These are phyloP conservation scores for Phylloscopus trochiloides DNA, from an alignment of 2,113 vertebrate species.

Conservation along the genomic window DNA sequence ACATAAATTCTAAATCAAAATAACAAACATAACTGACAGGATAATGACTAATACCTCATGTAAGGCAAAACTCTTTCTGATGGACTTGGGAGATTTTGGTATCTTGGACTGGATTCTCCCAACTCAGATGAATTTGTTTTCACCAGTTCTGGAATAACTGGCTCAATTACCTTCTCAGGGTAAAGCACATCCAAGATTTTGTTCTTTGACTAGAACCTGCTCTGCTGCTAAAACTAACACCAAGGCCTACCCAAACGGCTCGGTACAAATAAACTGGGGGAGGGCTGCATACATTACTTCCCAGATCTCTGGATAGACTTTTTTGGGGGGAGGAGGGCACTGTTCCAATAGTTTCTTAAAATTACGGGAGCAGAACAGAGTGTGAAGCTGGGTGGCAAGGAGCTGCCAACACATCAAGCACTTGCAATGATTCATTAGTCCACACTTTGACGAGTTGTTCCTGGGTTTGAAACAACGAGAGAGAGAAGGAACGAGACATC, in stretches of 20 bases:
- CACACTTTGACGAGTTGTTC: slow-evolving; percentile 29
- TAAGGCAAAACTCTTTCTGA: not conserved
- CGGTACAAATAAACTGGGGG: slow-evolving; percentile 26
- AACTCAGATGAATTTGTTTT: not conserved
- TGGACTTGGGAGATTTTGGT: not conserved
- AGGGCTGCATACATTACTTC: slow-evolving; percentile 34
- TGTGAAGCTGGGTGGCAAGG: slow-evolving; percentile 61
- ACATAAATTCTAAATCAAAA: not conserved
- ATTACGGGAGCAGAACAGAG: slow-evolving; percentile 54
- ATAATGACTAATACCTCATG: not conserved
- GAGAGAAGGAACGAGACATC: not conserved
- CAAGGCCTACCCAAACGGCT: not conserved
- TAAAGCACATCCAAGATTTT: not conserved
- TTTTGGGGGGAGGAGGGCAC: not conserved
- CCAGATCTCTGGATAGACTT: slow-evolving; percentile 32
- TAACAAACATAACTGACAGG: not conserved
- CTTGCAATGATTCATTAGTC: slow-evolving; percentile 62
- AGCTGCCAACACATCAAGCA: slow-evolving; percentile 58
- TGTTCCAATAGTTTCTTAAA: slow-evolving; percentile 59
- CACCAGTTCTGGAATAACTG: not conserved
- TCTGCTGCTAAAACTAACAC: slow-evolving; percentile 1
- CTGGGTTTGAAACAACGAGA: not conserved
- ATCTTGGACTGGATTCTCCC: not conserved
- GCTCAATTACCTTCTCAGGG: not conserved
- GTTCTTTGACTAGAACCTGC: not conserved